A percentile compares a stretch with the other conserved stretches of the same genome.
These are phyloP conservation scores for Malurus leucopterus DNA, from an alignment of 2,797 vertebrate genomes.

Conservation along the genomic window DNA sequence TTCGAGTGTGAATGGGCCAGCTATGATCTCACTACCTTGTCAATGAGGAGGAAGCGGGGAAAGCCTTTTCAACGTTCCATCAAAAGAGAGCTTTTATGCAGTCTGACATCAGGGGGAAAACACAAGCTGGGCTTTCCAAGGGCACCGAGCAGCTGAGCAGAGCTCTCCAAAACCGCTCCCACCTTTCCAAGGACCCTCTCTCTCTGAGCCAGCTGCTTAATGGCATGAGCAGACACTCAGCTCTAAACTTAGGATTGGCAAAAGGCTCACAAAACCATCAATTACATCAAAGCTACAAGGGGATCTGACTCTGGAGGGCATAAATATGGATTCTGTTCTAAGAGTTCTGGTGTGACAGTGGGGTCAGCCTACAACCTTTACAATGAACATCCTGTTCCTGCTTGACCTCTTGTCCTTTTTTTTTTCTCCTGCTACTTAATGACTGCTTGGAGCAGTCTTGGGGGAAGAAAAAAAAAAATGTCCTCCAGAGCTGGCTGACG, in stretches of 20 bases:
- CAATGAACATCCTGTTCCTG: slow-evolving; percentile 66
- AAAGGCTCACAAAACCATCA: slow-evolving; percentile 60
- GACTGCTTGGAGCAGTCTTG: slow-evolving; percentile 39
- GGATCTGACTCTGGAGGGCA: slow-evolving; percentile 42
- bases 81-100: slow-evolving; percentile 56
- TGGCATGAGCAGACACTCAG: slow-evolving; percentile 56
- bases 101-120: slow-evolving; percentile 58
- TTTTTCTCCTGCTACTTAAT: slow-evolving; percentile 33
- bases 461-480: background rate
- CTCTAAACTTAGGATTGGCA: slow-evolving; percentile 41
- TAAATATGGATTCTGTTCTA: slow-evolving; percentile 46
- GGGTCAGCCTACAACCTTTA: slow-evolving; percentile 62
- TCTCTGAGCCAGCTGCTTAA: slow-evolving; percentile 55
- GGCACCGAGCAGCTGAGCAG: slow-evolving; percentile 30
- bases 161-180: slow-evolving; percentile 39
- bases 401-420: slow-evolving; percentile 65
- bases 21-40: slow-evolving; percentile 68
- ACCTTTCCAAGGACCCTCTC: slow-evolving; percentile 62
- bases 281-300: slow-evolving; percentile 60
- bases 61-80: slow-evolving; percentile 36
- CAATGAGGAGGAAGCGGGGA: slow-evolving; percentile 51
- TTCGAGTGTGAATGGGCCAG: slow-evolving; percentile 55
- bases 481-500: slow-evolving; percentile 27
- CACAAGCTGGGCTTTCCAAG: slow-evolving; percentile 51
- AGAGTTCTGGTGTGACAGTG: slow-evolving; percentile 47